Percentiles rank a stretch among this genome's conserved stretches.
phyloP scores from a whole-genome alignment of 2,113 vertebrate genomes.

The Carassius auratus region DNA sequence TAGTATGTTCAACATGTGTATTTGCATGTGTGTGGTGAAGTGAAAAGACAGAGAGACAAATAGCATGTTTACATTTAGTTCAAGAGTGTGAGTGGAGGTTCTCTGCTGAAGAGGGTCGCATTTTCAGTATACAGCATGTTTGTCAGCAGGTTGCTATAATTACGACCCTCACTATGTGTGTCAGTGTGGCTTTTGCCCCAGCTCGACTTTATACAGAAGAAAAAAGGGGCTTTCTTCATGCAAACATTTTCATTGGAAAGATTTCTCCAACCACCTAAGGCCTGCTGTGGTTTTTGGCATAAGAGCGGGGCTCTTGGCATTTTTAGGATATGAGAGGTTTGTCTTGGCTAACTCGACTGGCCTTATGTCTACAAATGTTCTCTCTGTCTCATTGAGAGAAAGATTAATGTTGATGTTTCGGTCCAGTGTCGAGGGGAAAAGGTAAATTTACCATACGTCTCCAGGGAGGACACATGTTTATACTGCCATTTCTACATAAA shows the following conservation, averaged over 20 bases:
- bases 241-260: constrained; percentile 61
- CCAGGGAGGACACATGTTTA: constrained; percentile 45
- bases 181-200: constrained; percentile 43
- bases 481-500: constrained; percentile 36
- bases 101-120: not conserved
- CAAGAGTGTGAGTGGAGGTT: constrained; percentile 17
- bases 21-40: constrained; percentile 21
- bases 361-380: constrained; percentile 60
- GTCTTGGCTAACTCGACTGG: constrained; percentile 47
- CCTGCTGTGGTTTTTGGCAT: constrained; percentile 59
- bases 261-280: constrained; percentile 54
- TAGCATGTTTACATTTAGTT: constrained; percentile 38
- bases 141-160: constrained; percentile 37
- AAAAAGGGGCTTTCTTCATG: constrained; percentile 39
- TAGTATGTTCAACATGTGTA: constrained; percentile 31
- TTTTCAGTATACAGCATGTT: constrained; percentile 14
- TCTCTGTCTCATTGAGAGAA: constrained; percentile 57
- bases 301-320: constrained; percentile 54
- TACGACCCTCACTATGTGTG: constrained; percentile 33
- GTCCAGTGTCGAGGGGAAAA: constrained; percentile 36
- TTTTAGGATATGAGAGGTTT: constrained; percentile 60
- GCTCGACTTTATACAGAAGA: constrained; percentile 43
- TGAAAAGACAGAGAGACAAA: constrained; percentile 48
- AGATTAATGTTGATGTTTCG: constrained; percentile 56
- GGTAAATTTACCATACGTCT: constrained; percentile 46